Evolutionary conservation across 2,113 vertebrate species (phyloP).

Genomic region (Pica pica): DNA sequence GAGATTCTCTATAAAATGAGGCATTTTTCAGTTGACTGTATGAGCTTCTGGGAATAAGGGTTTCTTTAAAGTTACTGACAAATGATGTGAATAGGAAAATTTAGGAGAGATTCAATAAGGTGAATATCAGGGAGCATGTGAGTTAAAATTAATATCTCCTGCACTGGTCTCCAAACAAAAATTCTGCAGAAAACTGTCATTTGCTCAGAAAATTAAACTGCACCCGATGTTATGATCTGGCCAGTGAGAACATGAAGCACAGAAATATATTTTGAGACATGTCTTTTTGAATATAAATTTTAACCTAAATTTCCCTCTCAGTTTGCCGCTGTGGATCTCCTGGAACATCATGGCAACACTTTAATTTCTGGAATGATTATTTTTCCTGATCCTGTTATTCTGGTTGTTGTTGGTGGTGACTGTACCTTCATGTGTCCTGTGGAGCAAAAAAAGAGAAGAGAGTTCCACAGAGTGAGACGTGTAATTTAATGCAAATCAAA

Average conservation of each 20-base stretch:
- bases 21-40: background rate
- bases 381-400: background rate
- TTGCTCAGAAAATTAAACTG: background rate
- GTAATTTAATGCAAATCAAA: background rate
- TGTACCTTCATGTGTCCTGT: background rate
- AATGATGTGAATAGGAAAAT: background rate
- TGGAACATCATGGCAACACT: background rate
- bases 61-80: background rate
- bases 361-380: background rate
- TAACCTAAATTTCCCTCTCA: background rate
- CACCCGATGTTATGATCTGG: background rate
- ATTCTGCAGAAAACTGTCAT: background rate
- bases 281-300: background rate
- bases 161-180: background rate
- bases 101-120: background rate
- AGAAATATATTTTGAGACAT: background rate
- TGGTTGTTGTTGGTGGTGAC: background rate
- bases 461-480: background rate
- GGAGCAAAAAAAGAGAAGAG: background rate
- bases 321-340: background rate
- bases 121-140: background rate
- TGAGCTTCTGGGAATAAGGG: background rate
- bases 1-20: background rate
- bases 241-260: background rate
- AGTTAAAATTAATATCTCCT: background rate